Evolutionary conservation across 2,888 invertebrate genomes (phyloP), one percentile per base, ranked within the genome.

Genomic region (Epinotia demarniana): DNA sequence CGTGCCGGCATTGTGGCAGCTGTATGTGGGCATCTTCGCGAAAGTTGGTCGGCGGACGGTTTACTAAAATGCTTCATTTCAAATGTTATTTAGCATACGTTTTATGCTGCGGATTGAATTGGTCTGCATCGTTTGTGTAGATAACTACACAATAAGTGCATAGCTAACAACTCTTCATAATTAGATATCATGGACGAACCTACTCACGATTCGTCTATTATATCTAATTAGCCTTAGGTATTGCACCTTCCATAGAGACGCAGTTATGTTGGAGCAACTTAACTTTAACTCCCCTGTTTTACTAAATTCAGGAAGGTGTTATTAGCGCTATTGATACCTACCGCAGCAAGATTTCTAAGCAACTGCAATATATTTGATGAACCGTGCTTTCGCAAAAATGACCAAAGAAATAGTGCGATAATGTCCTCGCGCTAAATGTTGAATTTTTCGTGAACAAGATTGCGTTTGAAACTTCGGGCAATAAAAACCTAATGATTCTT

Each of bases 391-490:
- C 46, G 69, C 46, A 46, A 60, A 46, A 5, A 60, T 46, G 60
- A 6, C 46, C 46, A 0, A 43, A 13, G n/a, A 43, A 43, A 39
- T 16, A n/a, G 8, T 53, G n/a, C 16, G 1, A 53, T n/a, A n/a
- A n/a, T n/a, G 6, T 53, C 53, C 6, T 57, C 46, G 62, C 57
- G 61, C 46, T 69, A n/a, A 16, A 18, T 64, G 67, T 39, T 63
- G 62, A 58, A 68, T 76, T 63, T 63, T 6, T 76, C 70, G 66
- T 75, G 71, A 62, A 58, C 60, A 84, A 83, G 78, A 82, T 86
- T 86, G 80, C 85, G 85, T 85, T 87, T 83, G 88, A 88, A 91
- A 90, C 87, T 87, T 87, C 89, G 84, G 92, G 92, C 92, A 93
- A 92, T 92, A 92, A 86, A 79, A 87, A 87, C 80, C 84, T 86